These are phyloP conservation scores for Rhabdornis inornatus DNA, from an alignment of 2,113 vertebrate genomes.

Conservation along the genomic window DNA sequence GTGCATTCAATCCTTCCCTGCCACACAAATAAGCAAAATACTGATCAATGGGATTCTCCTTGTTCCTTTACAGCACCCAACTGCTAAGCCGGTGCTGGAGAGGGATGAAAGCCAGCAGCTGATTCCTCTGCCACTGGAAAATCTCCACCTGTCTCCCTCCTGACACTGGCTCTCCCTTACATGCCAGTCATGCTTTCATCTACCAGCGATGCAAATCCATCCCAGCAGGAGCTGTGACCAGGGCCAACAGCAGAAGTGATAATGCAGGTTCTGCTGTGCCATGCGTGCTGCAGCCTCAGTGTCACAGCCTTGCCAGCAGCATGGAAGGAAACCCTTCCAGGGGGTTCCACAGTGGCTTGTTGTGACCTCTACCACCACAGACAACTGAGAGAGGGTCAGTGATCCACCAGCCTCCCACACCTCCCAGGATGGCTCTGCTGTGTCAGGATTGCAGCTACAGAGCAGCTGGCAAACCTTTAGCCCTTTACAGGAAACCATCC, in stretches of 20 bases:
- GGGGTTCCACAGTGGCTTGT: not conserved
- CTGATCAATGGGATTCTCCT: not conserved
- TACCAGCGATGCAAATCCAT: not conserved
- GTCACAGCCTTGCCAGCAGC: not conserved
- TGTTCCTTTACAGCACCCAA: not conserved
- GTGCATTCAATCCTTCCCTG: not conserved
- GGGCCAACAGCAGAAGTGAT: not conserved
- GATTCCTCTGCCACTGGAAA: not conserved
- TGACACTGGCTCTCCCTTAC: not conserved
- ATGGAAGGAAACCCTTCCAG: not conserved
- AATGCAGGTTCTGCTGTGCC: not conserved
- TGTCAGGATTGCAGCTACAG: not conserved
- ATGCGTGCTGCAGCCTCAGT: accelerated
- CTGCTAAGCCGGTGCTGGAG: not conserved
- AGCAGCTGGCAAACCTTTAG: not conserved
- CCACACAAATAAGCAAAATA: not conserved
- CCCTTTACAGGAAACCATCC: not conserved
- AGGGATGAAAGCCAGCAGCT: not conserved
- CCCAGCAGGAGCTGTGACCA: not conserved
- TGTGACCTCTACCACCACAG: not conserved
- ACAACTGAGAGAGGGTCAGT: not conserved
- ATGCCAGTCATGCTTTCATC: not conserved
- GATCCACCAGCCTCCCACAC: not conserved
- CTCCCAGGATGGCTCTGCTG: not conserved
- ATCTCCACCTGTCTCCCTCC: not conserved